A percentile compares a stretch with the other conserved stretches of the same genome.
Conservation (phyloP, 2,113 vertebrate genomes). For the Daphoenositta chrysoptera region DNA sequence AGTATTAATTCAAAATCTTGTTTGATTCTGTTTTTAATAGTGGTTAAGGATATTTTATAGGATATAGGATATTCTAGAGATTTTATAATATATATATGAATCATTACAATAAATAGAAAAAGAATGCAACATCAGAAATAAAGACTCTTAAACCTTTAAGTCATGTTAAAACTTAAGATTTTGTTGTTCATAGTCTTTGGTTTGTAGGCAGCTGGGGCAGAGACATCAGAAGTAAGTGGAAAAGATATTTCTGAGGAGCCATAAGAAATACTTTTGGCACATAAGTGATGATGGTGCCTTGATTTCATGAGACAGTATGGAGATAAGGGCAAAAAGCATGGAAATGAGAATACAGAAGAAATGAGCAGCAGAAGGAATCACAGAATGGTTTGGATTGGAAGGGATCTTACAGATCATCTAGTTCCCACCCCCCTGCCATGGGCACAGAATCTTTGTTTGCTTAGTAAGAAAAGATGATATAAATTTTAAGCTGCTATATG, state of each 20-base stretch:
- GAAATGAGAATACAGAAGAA: not conserved
- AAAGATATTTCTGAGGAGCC: not conserved
- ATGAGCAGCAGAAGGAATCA: not conserved
- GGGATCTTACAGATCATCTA: not conserved
- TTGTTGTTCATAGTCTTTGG: not conserved
- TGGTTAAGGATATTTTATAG: not conserved
- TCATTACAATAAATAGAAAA: not conserved
- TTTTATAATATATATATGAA: not conserved
- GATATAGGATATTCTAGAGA: not conserved
- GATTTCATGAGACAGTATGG: not conserved
- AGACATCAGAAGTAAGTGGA: not conserved
- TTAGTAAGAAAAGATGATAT: not conserved
- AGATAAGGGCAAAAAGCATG: not conserved
- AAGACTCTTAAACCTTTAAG: not conserved
- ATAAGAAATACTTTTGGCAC: not conserved
- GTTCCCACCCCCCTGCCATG: not conserved
- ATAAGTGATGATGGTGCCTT: not conserved
- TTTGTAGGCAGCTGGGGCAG: not conserved
- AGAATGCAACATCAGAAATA: not conserved
- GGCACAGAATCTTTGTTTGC: not conserved
- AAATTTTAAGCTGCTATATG: not conserved
- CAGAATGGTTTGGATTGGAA: not conserved
- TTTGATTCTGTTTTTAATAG: not conserved
- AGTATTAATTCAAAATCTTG: not conserved
- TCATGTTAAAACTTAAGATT: not conserved